phyloP scores from a whole-genome alignment of 2,797 vertebrate species.

The Falco columbarius region DNA sequence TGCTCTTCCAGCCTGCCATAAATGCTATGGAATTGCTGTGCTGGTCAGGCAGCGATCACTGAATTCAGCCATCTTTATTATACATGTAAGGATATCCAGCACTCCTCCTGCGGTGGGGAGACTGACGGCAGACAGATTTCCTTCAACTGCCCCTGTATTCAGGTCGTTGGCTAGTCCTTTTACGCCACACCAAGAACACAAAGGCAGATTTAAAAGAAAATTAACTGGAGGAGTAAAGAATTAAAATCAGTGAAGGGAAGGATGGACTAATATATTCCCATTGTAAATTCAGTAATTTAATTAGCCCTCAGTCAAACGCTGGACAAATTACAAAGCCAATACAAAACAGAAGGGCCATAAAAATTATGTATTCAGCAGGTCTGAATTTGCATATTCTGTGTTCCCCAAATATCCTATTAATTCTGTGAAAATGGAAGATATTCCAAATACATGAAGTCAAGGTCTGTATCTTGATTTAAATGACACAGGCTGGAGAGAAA shows the following conservation, averaged over 20 bases:
- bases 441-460: not conserved
- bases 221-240: constrained; percentile 23
- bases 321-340: constrained; percentile 15
- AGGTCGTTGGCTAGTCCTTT: not conserved
- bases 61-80: not conserved
- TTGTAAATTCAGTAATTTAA: constrained; percentile 44
- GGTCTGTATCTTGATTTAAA: not conserved
- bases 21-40: not conserved
- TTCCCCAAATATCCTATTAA: not conserved
- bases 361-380: not conserved
- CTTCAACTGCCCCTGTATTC: not conserved
- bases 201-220: constrained; percentile 30
- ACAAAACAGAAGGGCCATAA: constrained; percentile 22
- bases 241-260: constrained; percentile 20
- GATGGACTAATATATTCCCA: not conserved
- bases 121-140: not conserved
- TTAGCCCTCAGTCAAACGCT: constrained; percentile 9
- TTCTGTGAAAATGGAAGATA: not conserved
- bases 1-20: not conserved
- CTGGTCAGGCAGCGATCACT: not conserved
- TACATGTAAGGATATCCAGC: not conserved
- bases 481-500: not conserved
- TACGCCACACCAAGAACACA: not conserved
- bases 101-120: not conserved
- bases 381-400: not conserved